phyloP scores from a whole-genome alignment of 2,113 vertebrate species.

The Platysteira castanea region DNA sequence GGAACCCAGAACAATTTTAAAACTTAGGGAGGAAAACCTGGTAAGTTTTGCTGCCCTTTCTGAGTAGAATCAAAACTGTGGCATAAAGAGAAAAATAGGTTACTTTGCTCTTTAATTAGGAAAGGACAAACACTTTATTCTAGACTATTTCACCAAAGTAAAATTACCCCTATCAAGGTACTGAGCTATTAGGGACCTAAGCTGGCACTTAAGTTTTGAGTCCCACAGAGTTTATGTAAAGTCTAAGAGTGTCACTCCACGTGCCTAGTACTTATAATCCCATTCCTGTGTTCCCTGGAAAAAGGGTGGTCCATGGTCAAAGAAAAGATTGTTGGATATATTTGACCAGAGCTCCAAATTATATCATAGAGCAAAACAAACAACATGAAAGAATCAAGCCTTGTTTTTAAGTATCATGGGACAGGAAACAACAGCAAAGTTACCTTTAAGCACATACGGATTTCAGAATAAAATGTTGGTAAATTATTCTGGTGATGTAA shows the following conservation, averaged over 20 bases:
- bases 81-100: background rate
- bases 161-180: background rate
- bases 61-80: background rate
- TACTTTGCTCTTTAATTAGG: background rate
- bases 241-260: background rate
- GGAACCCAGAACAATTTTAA: background rate
- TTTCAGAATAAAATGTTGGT: background rate
- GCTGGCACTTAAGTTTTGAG: background rate
- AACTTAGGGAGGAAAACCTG: background rate
- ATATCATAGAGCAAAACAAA: conserved; percentile 2
- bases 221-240: background rate
- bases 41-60: background rate
- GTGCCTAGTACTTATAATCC: background rate
- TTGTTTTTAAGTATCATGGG: background rate
- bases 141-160: background rate
- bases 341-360: conserved; percentile 32
- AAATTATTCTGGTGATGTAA: background rate
- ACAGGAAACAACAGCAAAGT: background rate
- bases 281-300: background rate
- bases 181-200: background rate
- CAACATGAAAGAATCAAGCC: background rate
- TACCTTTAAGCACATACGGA: background rate
- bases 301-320: background rate
- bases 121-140: background rate
- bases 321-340: background rate